These are phyloP conservation scores for Apodemia mormo DNA, from an alignment of 2,888 invertebrate genomes.

Conservation along the genomic window DNA sequence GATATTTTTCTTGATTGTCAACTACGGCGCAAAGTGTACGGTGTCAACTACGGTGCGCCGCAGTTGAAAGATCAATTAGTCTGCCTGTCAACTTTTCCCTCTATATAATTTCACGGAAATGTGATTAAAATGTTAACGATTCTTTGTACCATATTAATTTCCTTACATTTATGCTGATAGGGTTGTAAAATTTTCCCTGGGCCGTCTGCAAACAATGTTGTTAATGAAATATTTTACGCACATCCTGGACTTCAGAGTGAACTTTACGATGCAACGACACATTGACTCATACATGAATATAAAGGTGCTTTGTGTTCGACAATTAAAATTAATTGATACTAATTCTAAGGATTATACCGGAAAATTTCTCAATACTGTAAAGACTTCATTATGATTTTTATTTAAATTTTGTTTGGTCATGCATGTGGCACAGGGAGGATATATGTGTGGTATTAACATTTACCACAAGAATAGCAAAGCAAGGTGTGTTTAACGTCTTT, in stretches of 20 bases:
- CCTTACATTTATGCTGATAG: no score
- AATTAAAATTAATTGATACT: background rate
- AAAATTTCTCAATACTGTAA: background rate
- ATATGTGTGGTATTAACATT: no score
- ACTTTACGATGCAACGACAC: background rate
- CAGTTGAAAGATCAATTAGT: no score
- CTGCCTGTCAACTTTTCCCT: no score
- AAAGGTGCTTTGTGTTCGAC: background rate
- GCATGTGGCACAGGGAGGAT: no score
- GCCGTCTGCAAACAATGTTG: background rate
- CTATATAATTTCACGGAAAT: no score
- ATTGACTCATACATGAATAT: background rate
- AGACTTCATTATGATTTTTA: background rate
- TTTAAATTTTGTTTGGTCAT: no score
- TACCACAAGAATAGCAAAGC: no score
- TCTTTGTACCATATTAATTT: background rate
- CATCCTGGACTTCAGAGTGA: background rate
- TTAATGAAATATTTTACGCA: conserved; percentile 5
- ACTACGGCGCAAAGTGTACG: no score
- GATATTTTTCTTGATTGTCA: no score
- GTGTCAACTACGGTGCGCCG: no score
- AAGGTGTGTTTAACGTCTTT: no score
- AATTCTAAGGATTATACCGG: background rate
- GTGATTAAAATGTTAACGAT: background rate
- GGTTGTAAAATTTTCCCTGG: background rate